Evolutionary conservation across 2,888 invertebrate genomes (phyloP), one percentile per base, ranked within the genome.

Genomic region (Ectemnius cavifrons): DNA sequence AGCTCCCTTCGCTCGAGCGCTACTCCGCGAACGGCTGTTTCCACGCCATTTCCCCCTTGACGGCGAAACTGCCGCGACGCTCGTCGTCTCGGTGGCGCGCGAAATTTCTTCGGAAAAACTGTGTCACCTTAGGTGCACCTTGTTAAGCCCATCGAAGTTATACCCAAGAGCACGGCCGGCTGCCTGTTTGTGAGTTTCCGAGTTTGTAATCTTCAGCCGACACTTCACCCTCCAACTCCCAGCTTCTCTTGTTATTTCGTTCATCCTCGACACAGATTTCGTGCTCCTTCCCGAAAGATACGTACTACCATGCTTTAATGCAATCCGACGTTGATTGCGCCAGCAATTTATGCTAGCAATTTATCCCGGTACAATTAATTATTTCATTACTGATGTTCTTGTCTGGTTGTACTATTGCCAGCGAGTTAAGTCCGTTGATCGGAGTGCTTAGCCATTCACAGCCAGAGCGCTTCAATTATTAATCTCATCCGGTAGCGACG

Each of bases 91-190:
- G 80, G 76, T 56, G 77, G 71, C 67, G 77, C 81, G 81, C 82
- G 82, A 82, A 82, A 85, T 86, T 86, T 77, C 82, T 80, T 79
- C 73, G 78, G 77, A 70, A 78, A 74, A 80, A 82, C 75, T 80
- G 63, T 63, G 74, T 77, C 20, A 65, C 45, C 56, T 49, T 49
- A 63, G 68, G 70, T 68, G 58, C 70, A 37, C 66, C 83, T 83
- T 83, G 80, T 83, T 79, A 75, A 74, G 67, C 63, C 69, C 76
- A 79, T 80, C 76, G 74, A 86, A 85, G 77, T 83, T 84, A 83
- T 78, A 71, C 78, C 68, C 78, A 76, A 28, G 69, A 82, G 80
- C 82, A 85, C 76, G 37, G 37, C 37, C 11, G 37, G 37, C 11
- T 37, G 37, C 8, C 37, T 37, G 37, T 37, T 37, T 37, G 37